These are phyloP conservation scores for Pipra filicauda DNA, from an alignment of 2,113 vertebrate species.

Conservation along the genomic window DNA sequence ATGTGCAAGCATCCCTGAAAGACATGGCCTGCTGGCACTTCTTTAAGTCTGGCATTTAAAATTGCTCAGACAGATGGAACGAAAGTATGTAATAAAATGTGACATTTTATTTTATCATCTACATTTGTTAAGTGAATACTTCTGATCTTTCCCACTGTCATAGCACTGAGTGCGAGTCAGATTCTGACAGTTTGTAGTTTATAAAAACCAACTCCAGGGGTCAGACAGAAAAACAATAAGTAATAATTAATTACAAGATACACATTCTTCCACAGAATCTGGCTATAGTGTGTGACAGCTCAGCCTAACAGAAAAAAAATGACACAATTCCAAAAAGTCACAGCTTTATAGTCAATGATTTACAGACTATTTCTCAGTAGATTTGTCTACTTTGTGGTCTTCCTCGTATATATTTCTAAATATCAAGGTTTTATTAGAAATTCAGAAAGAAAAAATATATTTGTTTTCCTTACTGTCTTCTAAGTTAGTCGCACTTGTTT, in stretches of 20 bases:
- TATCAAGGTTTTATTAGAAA: background rate
- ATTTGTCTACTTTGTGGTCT: background rate
- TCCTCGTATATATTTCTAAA: background rate
- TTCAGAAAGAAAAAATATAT: background rate
- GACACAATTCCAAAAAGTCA: background rate
- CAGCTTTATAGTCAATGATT: background rate
- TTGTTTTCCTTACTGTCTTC: background rate
- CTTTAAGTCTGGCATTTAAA: conserved; percentile 73
- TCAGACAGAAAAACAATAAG: conserved; percentile 21
- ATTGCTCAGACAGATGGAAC: conserved; percentile 71
- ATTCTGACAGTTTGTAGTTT: background rate
- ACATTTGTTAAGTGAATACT: conserved; percentile 68
- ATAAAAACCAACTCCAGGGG: conserved; percentile 5
- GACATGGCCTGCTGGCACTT: conserved; percentile 30
- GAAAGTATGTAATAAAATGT: conserved; percentile 74
- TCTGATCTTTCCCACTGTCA: conserved; percentile 52
- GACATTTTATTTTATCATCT: conserved; percentile 75
- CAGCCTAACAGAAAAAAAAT: background rate
- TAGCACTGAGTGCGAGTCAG: background rate
- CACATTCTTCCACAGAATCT: background rate
- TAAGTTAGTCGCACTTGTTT: background rate
- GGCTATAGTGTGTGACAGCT: background rate
- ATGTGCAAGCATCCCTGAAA: background rate
- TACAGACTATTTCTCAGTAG: background rate
- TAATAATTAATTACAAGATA: conserved; percentile 31